phyloP scores from a whole-genome alignment of 2,888 invertebrate species.

The Gasteruption jaculator region DNA sequence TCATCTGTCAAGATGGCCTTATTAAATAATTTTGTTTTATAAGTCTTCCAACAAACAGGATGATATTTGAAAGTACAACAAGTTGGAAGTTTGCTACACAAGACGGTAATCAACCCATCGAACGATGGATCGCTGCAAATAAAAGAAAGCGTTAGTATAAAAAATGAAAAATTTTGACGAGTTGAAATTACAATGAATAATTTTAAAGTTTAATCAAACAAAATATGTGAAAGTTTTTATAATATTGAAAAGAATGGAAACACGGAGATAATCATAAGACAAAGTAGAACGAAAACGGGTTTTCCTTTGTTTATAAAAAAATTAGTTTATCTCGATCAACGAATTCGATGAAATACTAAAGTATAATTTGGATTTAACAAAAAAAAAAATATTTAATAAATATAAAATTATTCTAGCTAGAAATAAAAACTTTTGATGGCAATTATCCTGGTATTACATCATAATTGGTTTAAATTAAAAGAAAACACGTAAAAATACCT shows the following conservation, averaged over 20 bases:
- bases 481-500: constrained; percentile 24
- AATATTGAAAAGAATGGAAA: background rate
- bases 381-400: no score
- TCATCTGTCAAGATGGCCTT: constrained; percentile 29
- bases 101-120: constrained; percentile 32
- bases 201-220: no score
- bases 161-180: background rate
- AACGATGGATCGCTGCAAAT: constrained; percentile 36
- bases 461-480: background rate
- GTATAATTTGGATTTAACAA: no score
- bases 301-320: no score
- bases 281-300: no score
- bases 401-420: constrained; percentile 5
- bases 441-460: no score
- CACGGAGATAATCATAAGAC: no score
- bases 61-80: constrained; percentile 35
- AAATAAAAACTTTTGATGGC: no score
- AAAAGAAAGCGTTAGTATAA: constrained; percentile 1
- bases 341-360: no score
- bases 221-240: no score
- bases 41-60: constrained; percentile 34
- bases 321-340: no score
- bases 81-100: constrained; percentile 28
- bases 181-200: background rate
- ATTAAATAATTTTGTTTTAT: constrained; percentile 19